phyloP scores from a whole-genome alignment of 1,140 invertebrate genomes.

The Glossosoma conforme region DNA sequence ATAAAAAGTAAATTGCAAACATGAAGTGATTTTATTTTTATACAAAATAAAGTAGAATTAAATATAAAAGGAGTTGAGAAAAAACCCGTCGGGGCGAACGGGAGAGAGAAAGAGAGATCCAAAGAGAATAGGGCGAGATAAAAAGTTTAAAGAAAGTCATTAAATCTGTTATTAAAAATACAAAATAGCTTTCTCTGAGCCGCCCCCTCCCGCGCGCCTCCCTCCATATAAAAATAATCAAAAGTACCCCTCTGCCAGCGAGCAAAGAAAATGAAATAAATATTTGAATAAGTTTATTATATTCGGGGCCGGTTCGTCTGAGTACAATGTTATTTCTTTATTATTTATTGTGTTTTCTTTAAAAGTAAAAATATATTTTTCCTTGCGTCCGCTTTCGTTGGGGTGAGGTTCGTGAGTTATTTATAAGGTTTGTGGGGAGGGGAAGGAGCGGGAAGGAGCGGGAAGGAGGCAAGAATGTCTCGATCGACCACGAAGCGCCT shows the following conservation, averaged over 20 bases:
- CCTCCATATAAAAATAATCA: slow-evolving; percentile 31
- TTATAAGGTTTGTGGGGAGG: too few species aligned
- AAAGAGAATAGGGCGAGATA: slow-evolving; percentile 20
- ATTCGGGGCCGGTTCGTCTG: slow-evolving; percentile 26
- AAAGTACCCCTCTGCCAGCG: slow-evolving; percentile 26
- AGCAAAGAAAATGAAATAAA: slow-evolving; percentile 31
- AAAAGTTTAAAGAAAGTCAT: slow-evolving; percentile 32
- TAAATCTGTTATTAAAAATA: slow-evolving; percentile 33
- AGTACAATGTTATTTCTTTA: slow-evolving; percentile 31
- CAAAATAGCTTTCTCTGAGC: slow-evolving; percentile 30
- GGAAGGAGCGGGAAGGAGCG: not conserved
- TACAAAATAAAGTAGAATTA: too few species aligned
- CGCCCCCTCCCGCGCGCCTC: slow-evolving; percentile 8
- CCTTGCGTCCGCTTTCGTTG: slow-evolving; percentile 4
- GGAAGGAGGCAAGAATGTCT: slow-evolving; percentile 12
- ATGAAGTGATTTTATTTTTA: too few species aligned
- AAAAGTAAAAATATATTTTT: slow-evolving; percentile 31
- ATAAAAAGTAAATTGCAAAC: too few species aligned
- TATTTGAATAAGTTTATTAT: slow-evolving; percentile 33
- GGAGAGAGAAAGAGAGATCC: too few species aligned
- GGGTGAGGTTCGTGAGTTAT: too few species aligned
- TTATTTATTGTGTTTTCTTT: slow-evolving; percentile 33
- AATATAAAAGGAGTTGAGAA: too few species aligned
- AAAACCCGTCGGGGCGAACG: too few species aligned
- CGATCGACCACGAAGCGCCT: slow-evolving; percentile 14